Percentiles rank a stretch among this genome's conserved stretches.
Conservation (phyloP, 2,797 vertebrate species). For the Mallotus villosus region DNA sequence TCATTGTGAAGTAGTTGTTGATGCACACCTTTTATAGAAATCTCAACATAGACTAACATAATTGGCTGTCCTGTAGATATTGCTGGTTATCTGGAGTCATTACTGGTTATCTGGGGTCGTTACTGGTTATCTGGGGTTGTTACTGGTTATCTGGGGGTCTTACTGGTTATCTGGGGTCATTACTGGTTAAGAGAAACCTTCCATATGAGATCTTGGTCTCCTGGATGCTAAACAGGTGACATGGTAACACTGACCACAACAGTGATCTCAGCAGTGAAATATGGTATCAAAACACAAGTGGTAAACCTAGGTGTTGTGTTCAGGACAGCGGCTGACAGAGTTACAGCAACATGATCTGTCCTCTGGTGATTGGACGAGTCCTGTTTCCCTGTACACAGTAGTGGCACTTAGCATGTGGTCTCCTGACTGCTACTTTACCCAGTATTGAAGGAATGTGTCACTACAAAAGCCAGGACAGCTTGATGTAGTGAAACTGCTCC, state of each 20-base stretch:
- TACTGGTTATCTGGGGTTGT: too few relatives aligned
- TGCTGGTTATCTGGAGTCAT: too few relatives aligned
- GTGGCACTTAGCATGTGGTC: conserved; percentile 71
- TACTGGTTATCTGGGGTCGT: too few relatives aligned
- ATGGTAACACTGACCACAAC: conserved; percentile 47
- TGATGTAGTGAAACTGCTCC: conserved; percentile 58
- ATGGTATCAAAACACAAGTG: conserved; percentile 57
- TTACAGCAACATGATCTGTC: conserved; percentile 76
- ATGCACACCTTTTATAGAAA: too few relatives aligned
- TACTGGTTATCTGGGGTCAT: too few relatives aligned
- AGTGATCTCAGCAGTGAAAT: conserved; percentile 64
- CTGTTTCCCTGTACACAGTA: conserved; percentile 43
- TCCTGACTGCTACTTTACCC: conserved; percentile 67
- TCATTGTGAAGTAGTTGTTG: too few relatives aligned
- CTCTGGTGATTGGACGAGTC: conserved; percentile 61
- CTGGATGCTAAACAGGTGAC: conserved; percentile 39
- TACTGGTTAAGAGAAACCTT: too few relatives aligned
- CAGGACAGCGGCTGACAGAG: conserved; percentile 65
- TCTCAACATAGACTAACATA: too few relatives aligned
- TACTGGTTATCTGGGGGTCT: too few relatives aligned
- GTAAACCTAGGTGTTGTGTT: conserved; percentile 56
- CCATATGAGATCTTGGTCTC: neutral
- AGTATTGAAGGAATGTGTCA: conserved; percentile 67
- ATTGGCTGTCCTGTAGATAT: too few relatives aligned
- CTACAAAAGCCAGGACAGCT: conserved; percentile 65